Conservation (phyloP, 2,888 invertebrate genomes). For the Rhopalosiphum nymphaeae region DNA sequence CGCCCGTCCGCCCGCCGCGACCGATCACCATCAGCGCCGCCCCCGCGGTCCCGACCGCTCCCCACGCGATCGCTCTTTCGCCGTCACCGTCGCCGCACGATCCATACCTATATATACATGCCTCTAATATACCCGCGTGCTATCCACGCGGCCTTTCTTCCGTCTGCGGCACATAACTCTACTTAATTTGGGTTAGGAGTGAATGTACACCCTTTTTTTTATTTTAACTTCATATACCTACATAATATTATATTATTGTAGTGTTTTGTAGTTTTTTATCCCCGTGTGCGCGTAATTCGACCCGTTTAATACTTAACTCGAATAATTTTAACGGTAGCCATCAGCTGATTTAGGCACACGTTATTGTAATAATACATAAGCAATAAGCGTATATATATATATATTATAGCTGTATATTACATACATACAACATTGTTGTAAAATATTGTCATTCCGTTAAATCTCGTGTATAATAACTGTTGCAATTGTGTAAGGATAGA, state of each 20-base stretch:
- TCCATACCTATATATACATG: neutral
- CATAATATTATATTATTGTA: neutral
- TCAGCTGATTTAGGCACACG: neutral
- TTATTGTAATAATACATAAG: no score
- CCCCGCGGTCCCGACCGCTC: neutral
- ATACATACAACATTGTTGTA: neutral
- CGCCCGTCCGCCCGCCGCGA: neutral
- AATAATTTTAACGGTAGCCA: neutral
- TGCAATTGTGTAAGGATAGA: neutral
- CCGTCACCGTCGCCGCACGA: neutral
- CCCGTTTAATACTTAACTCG: neutral
- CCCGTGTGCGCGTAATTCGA: neutral
- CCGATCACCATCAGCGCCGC: neutral
- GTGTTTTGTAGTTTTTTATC: neutral
- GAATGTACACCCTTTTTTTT: conserved; percentile 19
- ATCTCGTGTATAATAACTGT: neutral
- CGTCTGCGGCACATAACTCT: conserved; percentile 16
- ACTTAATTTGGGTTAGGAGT: conserved; percentile 56
- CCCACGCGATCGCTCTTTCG: neutral
- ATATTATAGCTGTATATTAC: no score
- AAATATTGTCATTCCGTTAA: neutral
- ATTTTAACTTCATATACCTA: neutral
- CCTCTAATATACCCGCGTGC: neutral
- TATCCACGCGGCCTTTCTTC: neutral
- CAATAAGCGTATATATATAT: no score